Evolutionary conservation across 23 tunicate species (phyloP), one percentile per base, ranked within the genome.

Genomic region (Ascidia mentula): DNA sequence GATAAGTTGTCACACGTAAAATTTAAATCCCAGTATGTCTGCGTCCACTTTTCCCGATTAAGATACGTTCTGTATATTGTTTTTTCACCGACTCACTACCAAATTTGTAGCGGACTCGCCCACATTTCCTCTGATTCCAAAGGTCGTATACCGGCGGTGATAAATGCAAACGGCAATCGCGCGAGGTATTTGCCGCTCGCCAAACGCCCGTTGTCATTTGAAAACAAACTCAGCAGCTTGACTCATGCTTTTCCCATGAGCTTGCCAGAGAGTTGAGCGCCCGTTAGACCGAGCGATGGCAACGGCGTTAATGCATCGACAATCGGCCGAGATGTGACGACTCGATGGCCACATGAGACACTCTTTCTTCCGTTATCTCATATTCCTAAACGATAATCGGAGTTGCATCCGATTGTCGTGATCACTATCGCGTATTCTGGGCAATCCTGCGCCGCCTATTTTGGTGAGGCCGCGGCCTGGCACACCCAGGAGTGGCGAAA

Each of bases 341-440:
- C 24, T 53, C 2, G 65, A 1, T 53, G 1, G 2, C 65, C 65
- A 53, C 65, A 53, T 53, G 65, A 53, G 24, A 9, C 13, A 53
- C 28, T 1, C 4, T 26, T 28, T 53, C 24, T 53, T 53, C 53
- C 4, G 28, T 53, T 53, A 53, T 53, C 65, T 5, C 65, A 53
- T 20, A 26, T 53, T 20, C 65, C 22, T 28, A 5, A 26, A 28
- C 65, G 65, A 6, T 53, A 6, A 53, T 53, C 65, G 65, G 22
- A 53, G 65, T 53, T 53, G 65, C 65, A 53, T 53, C 65, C 65
- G 65, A 53, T 53, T 53, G 65, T 26, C 22, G 13, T 28, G 65
- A 53, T 53, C 12, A 20, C 24, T 53, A 53, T 53, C 65, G 65
- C 28, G 28, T 3, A 53, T 6, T 53, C 53, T 26, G 24, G 65